Evolutionary conservation across 2,888 invertebrate species (phyloP).

Genomic region (Panopea generosa): DNA sequence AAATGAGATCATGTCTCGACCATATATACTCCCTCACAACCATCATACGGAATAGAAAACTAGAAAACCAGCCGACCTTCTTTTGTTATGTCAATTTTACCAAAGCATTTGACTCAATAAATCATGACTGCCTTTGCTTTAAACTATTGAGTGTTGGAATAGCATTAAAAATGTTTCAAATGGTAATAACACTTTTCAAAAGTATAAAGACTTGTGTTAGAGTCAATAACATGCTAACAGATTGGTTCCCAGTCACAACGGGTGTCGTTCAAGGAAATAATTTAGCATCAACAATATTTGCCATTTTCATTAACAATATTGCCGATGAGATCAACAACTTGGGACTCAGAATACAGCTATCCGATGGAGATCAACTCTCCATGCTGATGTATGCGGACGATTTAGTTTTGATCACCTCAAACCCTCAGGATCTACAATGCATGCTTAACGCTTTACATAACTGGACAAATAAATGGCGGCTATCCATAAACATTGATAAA

Average conservation of each 20-base stretch:
- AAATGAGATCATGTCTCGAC: constrained; percentile 9
- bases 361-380: too few species aligned
- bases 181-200: not conserved
- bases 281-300: too few species aligned
- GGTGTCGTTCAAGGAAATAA: constrained; percentile 2
- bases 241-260: not conserved
- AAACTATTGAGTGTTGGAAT: constrained; percentile 6
- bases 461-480: too few species aligned
- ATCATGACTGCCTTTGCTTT: constrained; percentile 19
- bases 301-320: too few species aligned
- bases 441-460: too few species aligned
- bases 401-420: too few species aligned
- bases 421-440: too few species aligned
- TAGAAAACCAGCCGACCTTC: not conserved
- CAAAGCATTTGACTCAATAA: constrained; percentile 18
- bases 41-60: constrained; percentile 10
- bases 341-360: too few species aligned
- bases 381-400: too few species aligned
- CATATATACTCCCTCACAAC: constrained; percentile 13
- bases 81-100: constrained; percentile 4
- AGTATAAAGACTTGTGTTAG: not conserved
- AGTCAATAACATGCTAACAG: not conserved
- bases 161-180: not conserved
- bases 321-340: too few species aligned
- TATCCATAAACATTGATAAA: too few species aligned